These are phyloP conservation scores for Chionoecetes opilio DNA, from an alignment of 1,140 invertebrate genomes.

Conservation along the genomic window DNA sequence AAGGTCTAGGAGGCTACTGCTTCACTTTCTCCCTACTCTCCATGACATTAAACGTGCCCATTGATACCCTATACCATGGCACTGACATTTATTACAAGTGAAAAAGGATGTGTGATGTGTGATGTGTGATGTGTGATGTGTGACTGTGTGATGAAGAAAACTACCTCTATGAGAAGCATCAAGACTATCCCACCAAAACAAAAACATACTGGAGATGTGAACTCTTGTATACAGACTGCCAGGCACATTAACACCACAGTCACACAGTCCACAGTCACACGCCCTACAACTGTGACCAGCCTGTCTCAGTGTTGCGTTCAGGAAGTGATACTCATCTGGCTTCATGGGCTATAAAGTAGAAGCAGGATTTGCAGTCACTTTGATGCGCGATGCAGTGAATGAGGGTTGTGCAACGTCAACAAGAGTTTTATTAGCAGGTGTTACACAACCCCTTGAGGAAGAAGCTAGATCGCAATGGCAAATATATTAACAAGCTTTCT, in stretches of 20 bases:
- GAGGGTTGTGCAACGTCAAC: not conserved
- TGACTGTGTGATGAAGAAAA: not conserved
- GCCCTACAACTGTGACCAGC: slow-evolving; percentile 51
- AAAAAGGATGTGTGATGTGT: no score
- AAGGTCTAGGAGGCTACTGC: not conserved
- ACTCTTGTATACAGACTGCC: slow-evolving; percentile 57
- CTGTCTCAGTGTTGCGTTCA: slow-evolving; percentile 42
- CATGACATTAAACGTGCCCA: not conserved
- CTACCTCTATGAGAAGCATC: slow-evolving; percentile 43
- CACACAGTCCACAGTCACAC: slow-evolving; percentile 46
- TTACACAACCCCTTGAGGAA: no score
- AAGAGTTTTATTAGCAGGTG: not conserved
- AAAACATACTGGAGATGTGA: slow-evolving; percentile 45
- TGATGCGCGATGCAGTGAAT: not conserved
- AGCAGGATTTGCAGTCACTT: not conserved
- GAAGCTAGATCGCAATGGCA: no score
- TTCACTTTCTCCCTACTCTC: not conserved
- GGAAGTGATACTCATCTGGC: slow-evolving; percentile 54
- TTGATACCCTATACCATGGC: slow-evolving; percentile 31
- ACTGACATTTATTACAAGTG: slow-evolving; percentile 32
- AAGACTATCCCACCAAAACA: slow-evolving; percentile 42
- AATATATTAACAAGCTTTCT: not conserved
- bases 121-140: no score
- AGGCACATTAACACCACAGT: no score
- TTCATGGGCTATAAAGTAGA: slow-evolving; percentile 18